Conservation (phyloP, 2,797 vertebrate genomes). For the Takifugu ocellatus region DNA sequence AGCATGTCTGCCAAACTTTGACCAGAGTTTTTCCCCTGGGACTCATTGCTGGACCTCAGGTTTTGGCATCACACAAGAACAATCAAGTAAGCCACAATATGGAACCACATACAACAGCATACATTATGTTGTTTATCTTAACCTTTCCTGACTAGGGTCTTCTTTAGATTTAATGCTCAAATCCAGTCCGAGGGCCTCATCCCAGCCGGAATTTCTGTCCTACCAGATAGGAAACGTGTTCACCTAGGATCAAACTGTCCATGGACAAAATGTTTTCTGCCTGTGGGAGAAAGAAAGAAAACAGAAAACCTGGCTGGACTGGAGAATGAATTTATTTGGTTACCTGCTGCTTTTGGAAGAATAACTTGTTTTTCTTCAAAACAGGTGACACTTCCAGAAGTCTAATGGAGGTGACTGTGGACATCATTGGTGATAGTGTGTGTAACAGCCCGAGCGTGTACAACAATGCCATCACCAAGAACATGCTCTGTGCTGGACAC, state of each 20-base stretch:
- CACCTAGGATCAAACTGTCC: too few relatives aligned
- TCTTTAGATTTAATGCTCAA: too few relatives aligned
- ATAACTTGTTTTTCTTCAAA: not conserved
- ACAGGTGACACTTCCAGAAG: conserved; percentile 63
- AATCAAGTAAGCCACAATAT: conserved; percentile 47
- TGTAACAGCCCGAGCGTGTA: conserved; percentile 83
- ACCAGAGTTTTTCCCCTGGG: conserved; percentile 72
- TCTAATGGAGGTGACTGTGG: conserved; percentile 83
- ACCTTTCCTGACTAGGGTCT: too few relatives aligned
- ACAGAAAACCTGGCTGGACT: too few relatives aligned
- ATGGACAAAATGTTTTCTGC: too few relatives aligned
- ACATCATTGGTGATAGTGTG: conserved; percentile 71
- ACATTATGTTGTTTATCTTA: not conserved
- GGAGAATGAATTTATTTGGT: too few relatives aligned
- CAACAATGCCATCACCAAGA: conserved; percentile 69
- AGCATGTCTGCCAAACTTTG: conserved; percentile 81
- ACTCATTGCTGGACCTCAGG: conserved; percentile 85
- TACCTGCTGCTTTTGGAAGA: not conserved
- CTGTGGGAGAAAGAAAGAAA: too few relatives aligned
- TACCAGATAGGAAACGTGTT: too few relatives aligned
- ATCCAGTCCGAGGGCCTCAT: too few relatives aligned
- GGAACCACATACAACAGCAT: not conserved
- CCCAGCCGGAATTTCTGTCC: too few relatives aligned
- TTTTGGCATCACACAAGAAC: conserved; percentile 76
- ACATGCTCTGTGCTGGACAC: conserved; percentile 91